Percentiles rank a stretch among this genome's conserved stretches.
Evolutionary conservation across 2,888 invertebrate species (phyloP).

Genomic region (Eupithecia dodoneata): DNA sequence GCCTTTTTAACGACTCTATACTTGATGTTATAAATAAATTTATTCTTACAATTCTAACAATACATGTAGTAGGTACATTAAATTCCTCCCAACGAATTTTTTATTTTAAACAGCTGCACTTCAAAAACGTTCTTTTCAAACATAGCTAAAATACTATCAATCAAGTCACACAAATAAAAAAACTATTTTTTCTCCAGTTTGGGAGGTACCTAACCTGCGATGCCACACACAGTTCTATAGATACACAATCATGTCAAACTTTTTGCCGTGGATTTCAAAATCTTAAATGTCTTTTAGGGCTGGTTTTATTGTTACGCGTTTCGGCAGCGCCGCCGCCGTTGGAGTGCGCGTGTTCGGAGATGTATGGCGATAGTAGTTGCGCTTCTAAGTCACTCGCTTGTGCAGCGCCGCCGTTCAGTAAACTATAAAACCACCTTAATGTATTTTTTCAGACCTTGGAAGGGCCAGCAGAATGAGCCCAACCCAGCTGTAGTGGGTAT

Average conservation of each 20-base stretch:
- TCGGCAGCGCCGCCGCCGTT: too few species aligned
- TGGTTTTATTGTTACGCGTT: too few species aligned
- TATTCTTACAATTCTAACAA: too few species aligned
- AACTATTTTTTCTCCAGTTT: too few species aligned
- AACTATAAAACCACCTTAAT: background rate
- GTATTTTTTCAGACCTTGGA: slow-evolving; percentile 69
- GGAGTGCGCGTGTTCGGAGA: too few species aligned
- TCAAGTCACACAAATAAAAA: background rate
- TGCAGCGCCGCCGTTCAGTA: too few species aligned
- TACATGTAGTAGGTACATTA: too few species aligned
- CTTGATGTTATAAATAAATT: too few species aligned
- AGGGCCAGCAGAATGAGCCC: slow-evolving; percentile 79
- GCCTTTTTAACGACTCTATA: too few species aligned
- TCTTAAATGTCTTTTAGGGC: background rate
- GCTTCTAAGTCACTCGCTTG: too few species aligned
- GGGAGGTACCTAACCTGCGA: background rate
- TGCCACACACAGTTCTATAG: background rate
- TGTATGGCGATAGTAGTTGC: too few species aligned
- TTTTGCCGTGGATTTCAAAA: background rate
- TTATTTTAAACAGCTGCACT: background rate
- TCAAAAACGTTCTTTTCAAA: background rate
- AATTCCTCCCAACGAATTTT: too few species aligned
- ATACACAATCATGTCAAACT: background rate
- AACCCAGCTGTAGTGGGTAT: slow-evolving; percentile 77
- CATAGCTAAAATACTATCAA: background rate